These are phyloP conservation scores for Anastrepha ludens DNA, from an alignment of 1,140 invertebrate genomes.

Conservation along the genomic window DNA sequence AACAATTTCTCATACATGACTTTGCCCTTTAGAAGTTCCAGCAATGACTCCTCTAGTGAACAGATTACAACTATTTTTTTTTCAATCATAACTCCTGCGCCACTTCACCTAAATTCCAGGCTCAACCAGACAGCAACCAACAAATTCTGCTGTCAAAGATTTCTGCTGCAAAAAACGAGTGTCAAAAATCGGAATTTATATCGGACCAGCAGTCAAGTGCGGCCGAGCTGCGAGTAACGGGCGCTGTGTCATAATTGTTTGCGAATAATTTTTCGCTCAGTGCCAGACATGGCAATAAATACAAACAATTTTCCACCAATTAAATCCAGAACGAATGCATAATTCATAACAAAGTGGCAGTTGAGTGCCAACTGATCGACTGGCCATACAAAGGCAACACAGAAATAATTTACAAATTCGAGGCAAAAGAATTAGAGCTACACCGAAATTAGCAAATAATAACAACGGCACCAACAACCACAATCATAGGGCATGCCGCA, in stretches of 20 bases:
- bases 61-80: too few species aligned
- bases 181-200: not conserved
- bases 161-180: not conserved
- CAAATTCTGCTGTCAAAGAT: slow-evolving; percentile 25
- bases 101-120: slow-evolving; percentile 35
- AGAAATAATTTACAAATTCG: slow-evolving; percentile 33
- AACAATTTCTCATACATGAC: too few species aligned
- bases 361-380: not conserved
- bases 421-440: slow-evolving; percentile 1
- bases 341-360: slow-evolving; percentile 50
- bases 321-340: slow-evolving; percentile 43
- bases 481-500: not conserved
- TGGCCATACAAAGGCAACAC: not conserved
- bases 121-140: not conserved
- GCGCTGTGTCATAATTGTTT: slow-evolving; percentile 18
- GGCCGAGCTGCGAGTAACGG: not conserved
- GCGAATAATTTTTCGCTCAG: not conserved
- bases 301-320: slow-evolving; percentile 46
- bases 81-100: not conserved
- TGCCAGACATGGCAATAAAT: slow-evolving; percentile 31
- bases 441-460: slow-evolving; percentile 12
- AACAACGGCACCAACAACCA: slow-evolving; percentile 15
- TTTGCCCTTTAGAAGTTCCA: too few species aligned
- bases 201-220: slow-evolving; percentile 24
- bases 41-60: too few species aligned